phyloP scores from a whole-genome alignment of 2,113 vertebrate genomes.

The Rhadina sibilatrix region DNA sequence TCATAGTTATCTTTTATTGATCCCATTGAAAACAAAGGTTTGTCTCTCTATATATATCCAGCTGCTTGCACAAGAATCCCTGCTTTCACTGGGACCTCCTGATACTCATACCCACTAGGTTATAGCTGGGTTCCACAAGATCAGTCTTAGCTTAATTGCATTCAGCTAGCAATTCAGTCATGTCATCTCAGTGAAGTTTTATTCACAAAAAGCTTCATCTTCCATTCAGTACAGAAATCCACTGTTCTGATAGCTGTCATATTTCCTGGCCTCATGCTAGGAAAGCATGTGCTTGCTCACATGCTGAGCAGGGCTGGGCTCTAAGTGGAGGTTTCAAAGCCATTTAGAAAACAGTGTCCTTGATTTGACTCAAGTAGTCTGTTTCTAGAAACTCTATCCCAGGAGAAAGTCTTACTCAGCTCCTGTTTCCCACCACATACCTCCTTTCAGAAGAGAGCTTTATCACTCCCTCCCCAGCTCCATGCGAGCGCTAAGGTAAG shows the following conservation, averaged over 20 bases:
- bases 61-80: neutral
- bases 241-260: neutral
- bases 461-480: constrained; percentile 47
- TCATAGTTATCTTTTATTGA: neutral
- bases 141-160: neutral
- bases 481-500: constrained; percentile 16
- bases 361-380: neutral
- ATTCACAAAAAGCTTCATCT: neutral
- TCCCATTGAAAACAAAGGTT: neutral
- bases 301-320: neutral
- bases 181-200: neutral
- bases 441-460: constrained; percentile 30
- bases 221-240: neutral
- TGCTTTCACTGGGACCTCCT: neutral
- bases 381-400: neutral
- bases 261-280: neutral
- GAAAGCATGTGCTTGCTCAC: neutral
- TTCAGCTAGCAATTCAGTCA: neutral
- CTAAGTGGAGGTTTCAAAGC: neutral
- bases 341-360: neutral
- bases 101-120: neutral
- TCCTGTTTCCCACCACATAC: constrained; percentile 28
- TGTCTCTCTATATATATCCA: neutral
- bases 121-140: neutral
- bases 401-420: neutral